Conservation (phyloP, 1,140 invertebrate species). For the Hydropsyche tenuis region DNA sequence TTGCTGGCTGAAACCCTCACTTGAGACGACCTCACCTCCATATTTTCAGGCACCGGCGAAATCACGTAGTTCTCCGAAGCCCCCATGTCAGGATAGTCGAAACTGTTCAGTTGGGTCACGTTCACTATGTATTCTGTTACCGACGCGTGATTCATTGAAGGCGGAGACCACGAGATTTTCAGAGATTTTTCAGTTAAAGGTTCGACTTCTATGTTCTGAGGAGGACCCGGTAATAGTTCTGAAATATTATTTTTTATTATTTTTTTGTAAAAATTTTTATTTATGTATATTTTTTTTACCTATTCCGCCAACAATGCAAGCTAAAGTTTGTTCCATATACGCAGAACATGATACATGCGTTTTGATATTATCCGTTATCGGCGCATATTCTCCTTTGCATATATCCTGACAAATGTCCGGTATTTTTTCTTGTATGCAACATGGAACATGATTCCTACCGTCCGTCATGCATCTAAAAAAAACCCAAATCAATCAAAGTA, state of each 20-base stretch:
- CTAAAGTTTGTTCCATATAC: slow-evolving; percentile 80
- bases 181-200: slow-evolving; percentile 72
- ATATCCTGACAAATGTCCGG: slow-evolving; percentile 85
- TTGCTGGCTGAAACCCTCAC: slow-evolving; percentile 64
- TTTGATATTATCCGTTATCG: slow-evolving; percentile 82
- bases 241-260: slow-evolving; percentile 40
- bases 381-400: slow-evolving; percentile 82
- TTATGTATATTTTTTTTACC: slow-evolving; percentile 61
- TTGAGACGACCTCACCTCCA: slow-evolving; percentile 51
- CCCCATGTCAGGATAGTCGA: slow-evolving; percentile 65
- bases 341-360: slow-evolving; percentile 83
- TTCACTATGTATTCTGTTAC: slow-evolving; percentile 75
- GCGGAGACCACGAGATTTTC: slow-evolving; percentile 72
- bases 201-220: slow-evolving; percentile 72
- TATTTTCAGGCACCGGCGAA: slow-evolving; percentile 7
- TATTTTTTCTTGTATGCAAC: slow-evolving; percentile 78
- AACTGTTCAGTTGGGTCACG: slow-evolving; percentile 71
- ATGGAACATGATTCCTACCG: slow-evolving; percentile 82
- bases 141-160: slow-evolving; percentile 67
- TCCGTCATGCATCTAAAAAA: slow-evolving; percentile 70
- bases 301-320: slow-evolving; percentile 81
- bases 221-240: slow-evolving; percentile 77
- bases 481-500: not conserved
- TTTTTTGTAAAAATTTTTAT: not conserved
- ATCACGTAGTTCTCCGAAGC: slow-evolving; percentile 58